phyloP scores from a whole-genome alignment of 2,797 vertebrate genomes.

The Bradypodion ventrale region DNA sequence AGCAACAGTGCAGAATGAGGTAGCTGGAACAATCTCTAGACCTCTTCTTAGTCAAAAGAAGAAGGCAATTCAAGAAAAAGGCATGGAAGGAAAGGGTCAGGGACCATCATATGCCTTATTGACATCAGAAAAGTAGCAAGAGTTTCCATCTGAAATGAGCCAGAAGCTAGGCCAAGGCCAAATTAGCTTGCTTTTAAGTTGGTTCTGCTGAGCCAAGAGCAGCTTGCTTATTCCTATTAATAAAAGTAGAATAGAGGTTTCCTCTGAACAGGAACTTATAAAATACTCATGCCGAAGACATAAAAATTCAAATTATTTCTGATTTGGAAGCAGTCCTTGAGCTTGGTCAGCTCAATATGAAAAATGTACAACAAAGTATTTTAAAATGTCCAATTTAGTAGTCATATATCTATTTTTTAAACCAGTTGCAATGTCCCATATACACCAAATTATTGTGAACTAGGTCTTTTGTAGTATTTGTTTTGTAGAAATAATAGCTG shows the following conservation, averaged over 20 bases:
- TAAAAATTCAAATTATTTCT: constrained; percentile 1
- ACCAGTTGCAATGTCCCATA: not conserved
- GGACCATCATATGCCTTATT: not conserved
- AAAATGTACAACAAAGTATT: not conserved
- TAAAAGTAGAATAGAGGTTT: not conserved
- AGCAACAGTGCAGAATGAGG: not conserved
- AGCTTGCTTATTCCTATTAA: not conserved
- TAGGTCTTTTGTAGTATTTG: not conserved
- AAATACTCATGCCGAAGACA: constrained; percentile 4
- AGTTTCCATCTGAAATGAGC: not conserved
- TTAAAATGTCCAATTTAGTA: not conserved
- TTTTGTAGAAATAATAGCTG: constrained; percentile 5
- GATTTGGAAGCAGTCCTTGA: not conserved
- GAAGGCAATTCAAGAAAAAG: not conserved
- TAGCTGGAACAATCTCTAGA: not conserved
- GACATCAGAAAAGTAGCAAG: not conserved
- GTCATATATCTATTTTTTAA: not conserved
- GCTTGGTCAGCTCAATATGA: constrained; percentile 21
- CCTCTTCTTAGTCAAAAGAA: not conserved
- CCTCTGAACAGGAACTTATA: not conserved
- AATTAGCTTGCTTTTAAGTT: not conserved
- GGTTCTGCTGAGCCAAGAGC: too few relatives aligned
- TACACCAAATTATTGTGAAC: not conserved
- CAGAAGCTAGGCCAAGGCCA: not conserved
- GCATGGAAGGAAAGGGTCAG: not conserved